A percentile compares a stretch with the other conserved stretches of the same genome.
phyloP scores from a whole-genome alignment of 2,888 invertebrate species.

The Agriopis leucophaearia region DNA sequence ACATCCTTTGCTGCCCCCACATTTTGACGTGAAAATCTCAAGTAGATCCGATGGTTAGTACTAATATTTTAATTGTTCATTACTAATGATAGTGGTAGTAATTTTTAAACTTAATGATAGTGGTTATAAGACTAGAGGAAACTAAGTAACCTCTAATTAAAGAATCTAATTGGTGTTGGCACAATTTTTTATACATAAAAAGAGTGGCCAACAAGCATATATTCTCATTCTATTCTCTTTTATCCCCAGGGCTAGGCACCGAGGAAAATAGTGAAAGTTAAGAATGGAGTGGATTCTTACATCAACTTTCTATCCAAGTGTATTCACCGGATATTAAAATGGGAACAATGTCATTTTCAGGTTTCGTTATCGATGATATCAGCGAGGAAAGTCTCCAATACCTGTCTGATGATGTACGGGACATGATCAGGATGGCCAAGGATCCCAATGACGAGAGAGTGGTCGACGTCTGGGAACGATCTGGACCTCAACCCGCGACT shows the following conservation, averaged over 20 bases:
- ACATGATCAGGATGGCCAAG: slow-evolving; percentile 75
- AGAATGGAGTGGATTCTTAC: too few species aligned
- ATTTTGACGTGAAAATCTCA: slow-evolving; percentile 65
- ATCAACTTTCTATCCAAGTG: too few species aligned
- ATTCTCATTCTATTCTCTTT: too few species aligned
- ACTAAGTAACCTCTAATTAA: too few species aligned
- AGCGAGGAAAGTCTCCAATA: slow-evolving; percentile 79
- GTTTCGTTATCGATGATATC: slow-evolving; percentile 61
- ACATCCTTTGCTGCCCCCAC: slow-evolving; percentile 68
- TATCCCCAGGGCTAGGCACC: too few species aligned
- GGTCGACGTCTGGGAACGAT: slow-evolving; percentile 72
- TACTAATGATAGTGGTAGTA: neutral
- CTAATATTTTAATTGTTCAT: neutral
- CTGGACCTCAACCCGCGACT: slow-evolving; percentile 66
- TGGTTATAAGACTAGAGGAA: neutral
- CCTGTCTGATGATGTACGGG: slow-evolving; percentile 72
- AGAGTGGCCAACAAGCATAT: too few species aligned
- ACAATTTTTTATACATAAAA: too few species aligned
- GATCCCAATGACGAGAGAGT: slow-evolving; percentile 71
- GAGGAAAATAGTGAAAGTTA: too few species aligned
- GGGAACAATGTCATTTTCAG: neutral
- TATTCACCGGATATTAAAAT: too few species aligned
- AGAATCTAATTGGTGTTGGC: too few species aligned
- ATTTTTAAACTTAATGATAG: neutral
- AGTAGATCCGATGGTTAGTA: slow-evolving; percentile 65